These are phyloP conservation scores for Grus americana DNA, from an alignment of 2,113 vertebrate genomes.

Conservation along the genomic window DNA sequence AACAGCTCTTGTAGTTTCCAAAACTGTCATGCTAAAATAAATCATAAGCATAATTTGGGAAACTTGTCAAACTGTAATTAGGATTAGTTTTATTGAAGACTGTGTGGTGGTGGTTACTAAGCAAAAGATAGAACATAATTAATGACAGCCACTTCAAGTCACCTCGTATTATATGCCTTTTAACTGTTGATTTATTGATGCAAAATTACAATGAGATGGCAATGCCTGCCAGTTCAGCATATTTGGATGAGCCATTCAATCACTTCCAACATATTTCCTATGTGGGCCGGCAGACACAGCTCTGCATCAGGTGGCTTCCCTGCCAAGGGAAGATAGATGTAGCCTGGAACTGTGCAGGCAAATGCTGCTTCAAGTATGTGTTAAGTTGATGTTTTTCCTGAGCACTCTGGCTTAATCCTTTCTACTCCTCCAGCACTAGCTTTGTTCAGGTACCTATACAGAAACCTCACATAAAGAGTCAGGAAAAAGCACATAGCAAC, in stretches of 20 bases:
- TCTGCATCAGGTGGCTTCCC: background rate
- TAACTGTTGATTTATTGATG: constrained; percentile 49
- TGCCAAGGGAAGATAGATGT: constrained; percentile 9
- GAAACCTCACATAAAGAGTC: background rate
- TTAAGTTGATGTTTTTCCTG: background rate
- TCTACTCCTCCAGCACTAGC: background rate
- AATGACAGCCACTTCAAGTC: constrained; percentile 41
- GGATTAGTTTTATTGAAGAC: constrained; percentile 60
- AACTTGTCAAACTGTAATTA: constrained; percentile 52
- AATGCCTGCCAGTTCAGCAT: constrained; percentile 12
- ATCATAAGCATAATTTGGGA: constrained; percentile 47
- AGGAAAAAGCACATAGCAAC: background rate
- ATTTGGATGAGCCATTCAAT: background rate
- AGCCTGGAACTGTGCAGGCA: background rate
- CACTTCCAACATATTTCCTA: background rate
- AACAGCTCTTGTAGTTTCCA: background rate
- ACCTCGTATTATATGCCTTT: constrained; percentile 46
- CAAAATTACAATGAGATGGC: constrained; percentile 21
- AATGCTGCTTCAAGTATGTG: background rate
- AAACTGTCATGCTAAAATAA: constrained; percentile 42
- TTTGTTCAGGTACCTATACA: background rate
- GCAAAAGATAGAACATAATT: constrained; percentile 42
- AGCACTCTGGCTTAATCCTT: background rate
- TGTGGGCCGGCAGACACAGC: background rate
- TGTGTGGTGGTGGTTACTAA: constrained; percentile 37